Base-by-base conservation (phyloP, 2,888 invertebrate species). In the Noctua janthe region DNA sequence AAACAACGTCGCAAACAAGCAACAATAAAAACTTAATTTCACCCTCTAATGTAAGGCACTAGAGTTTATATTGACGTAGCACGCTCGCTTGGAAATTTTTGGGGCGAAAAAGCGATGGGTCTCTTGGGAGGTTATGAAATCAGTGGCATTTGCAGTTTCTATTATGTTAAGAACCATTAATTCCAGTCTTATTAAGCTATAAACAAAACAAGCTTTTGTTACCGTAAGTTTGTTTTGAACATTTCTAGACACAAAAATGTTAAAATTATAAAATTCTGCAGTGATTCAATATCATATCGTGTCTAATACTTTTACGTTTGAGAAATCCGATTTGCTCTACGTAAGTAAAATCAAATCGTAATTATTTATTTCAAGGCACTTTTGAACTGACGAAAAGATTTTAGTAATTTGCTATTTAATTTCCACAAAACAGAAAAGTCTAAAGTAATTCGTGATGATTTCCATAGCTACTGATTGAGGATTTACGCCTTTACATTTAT, bases 61-160 rank as follows among this genome's bases (percentile, higher is more conserved):
- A 92, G 87, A 88, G 93, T 90, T 78, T 86, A 92, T 75, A 90
- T 91, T 94, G 35, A 84, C 77, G 59, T 62, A 90, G 64, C 90
- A 82, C 3, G 11, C 29, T 29, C 47, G 74, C 51, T 78, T 87
- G 83, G 87, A 91, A 93, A 88, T 95, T 95, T 96, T 96, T 95
- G 91, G 96, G 96, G 96, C 95, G 94, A 95, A 95, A 95, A 96
- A 92, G 95, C 94, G 96, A 96, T 95, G 94, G 94, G 93, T 97
- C 97, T 97, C 95, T 92, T 94, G 97, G 96, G 97, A 97, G 96
- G 96, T 96, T 96, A 97, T 97, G 97, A 97, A 97, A 97, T 97
- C 97, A 97, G 97, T 98, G 97, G 97, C 97, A 98, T 97, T 98
- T 98, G 97, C 97, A 97, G 96, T 95, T 95, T 96, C 97, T 97